Evolutionary conservation across 2,797 vertebrate genomes (phyloP).

Genomic region (Scolopax rusticola): DNA sequence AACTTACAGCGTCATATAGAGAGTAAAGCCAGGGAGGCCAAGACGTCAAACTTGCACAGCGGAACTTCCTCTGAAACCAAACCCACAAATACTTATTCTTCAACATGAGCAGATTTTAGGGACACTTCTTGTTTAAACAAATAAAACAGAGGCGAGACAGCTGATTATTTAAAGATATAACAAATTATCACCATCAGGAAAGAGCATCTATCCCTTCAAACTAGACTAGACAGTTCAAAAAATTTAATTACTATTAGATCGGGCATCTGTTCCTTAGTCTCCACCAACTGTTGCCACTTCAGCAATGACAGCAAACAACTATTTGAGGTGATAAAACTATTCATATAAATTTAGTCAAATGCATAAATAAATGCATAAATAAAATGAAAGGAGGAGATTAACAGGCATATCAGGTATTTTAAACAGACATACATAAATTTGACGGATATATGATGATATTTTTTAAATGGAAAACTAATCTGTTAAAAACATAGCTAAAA

Average conservation of each 20-base stretch:
- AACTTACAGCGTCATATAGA: conserved; percentile 96
- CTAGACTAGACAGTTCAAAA: neutral
- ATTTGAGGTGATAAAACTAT: neutral
- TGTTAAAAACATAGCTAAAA: neutral
- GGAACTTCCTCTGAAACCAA: conserved; percentile 89
- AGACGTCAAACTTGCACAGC: conserved; percentile 92
- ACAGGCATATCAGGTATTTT: neutral
- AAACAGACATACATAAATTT: neutral
- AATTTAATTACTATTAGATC: neutral
- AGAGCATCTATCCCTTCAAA: neutral
- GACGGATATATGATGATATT: neutral
- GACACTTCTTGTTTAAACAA: neutral
- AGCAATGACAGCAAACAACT: neutral
- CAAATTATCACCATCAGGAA: neutral
- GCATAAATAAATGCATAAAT: neutral
- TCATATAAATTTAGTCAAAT: neutral
- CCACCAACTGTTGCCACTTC: neutral
- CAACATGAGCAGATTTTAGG: neutral
- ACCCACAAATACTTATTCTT: neutral
- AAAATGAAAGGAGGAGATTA: neutral
- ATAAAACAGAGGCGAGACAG: neutral
- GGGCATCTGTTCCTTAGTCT: neutral
- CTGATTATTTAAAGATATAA: neutral
- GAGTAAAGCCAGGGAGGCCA: conserved; percentile 98
- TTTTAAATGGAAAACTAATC: neutral